Conservation (phyloP, 1,140 invertebrate species). For the Polypedilum pembai region DNA sequence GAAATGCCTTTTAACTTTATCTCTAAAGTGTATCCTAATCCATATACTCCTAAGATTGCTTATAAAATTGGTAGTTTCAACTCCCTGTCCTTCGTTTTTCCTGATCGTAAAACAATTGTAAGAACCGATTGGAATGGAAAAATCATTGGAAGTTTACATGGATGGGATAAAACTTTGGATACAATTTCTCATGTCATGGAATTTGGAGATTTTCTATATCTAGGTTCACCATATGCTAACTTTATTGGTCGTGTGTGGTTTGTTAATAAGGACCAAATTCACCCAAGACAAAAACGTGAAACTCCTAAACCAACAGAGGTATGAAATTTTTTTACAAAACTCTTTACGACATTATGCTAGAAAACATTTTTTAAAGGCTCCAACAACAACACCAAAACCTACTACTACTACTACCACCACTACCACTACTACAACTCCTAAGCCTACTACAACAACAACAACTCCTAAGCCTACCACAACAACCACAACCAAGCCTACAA, state of each 20-base stretch:
- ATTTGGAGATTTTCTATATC: slow-evolving; percentile 46
- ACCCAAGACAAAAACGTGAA: slow-evolving; percentile 30
- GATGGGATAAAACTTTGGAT: slow-evolving; percentile 44
- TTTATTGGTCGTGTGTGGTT: slow-evolving; percentile 55
- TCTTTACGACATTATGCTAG: slow-evolving; percentile 29
- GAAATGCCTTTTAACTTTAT: slow-evolving; percentile 51
- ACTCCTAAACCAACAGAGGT: slow-evolving; percentile 31
- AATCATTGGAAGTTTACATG: slow-evolving; percentile 53
- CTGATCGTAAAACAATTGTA: slow-evolving; percentile 47
- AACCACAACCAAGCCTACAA: slow-evolving; percentile 34
- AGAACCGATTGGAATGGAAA: slow-evolving; percentile 56
- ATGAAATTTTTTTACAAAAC: slow-evolving; percentile 34
- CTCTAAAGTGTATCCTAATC: slow-evolving; percentile 48
- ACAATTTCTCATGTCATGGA: slow-evolving; percentile 53
- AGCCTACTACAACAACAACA: slow-evolving; percentile 32
- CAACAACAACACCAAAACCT: slow-evolving; percentile 35
- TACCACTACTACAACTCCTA: slow-evolving; percentile 33
- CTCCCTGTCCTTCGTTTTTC: slow-evolving; percentile 36
- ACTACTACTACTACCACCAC: slow-evolving; percentile 33
- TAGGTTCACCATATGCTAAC: slow-evolving; percentile 59
- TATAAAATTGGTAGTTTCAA: slow-evolving; percentile 47
- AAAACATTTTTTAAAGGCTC: slow-evolving; percentile 29
- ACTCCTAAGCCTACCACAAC: slow-evolving; percentile 31
- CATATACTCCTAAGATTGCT: slow-evolving; percentile 36
- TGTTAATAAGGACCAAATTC: slow-evolving; percentile 44